These are phyloP conservation scores for Pseudolycoriella hygida DNA, from an alignment of 2,888 invertebrate genomes.

Conservation along the genomic window DNA sequence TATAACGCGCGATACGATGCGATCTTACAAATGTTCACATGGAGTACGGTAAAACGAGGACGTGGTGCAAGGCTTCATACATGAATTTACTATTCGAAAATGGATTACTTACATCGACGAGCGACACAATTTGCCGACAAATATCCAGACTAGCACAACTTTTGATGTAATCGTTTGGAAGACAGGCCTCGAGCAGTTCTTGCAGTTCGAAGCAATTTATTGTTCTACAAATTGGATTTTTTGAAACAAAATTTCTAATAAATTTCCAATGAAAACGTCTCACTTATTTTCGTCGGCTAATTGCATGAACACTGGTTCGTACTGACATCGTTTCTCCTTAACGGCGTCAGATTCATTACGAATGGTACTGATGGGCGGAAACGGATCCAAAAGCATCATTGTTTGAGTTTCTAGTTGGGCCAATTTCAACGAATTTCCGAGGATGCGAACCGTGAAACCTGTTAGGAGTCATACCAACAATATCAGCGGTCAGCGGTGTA, in stretches of 20 bases:
- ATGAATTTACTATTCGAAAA: background rate
- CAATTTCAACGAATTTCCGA: conserved; percentile 58
- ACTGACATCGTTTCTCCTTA: conserved; percentile 38
- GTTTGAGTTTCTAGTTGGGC: conserved; percentile 46
- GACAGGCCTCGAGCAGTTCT: conserved; percentile 73
- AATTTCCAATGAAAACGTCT: background rate
- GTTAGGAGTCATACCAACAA: background rate
- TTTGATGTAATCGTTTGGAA: conserved; percentile 88
- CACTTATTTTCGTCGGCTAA: conserved; percentile 67
- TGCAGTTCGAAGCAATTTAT: conserved; percentile 84
- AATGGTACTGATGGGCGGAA: conserved; percentile 17
- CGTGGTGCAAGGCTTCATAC: too few species aligned
- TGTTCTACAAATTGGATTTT: conserved; percentile 31
- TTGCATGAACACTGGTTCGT: conserved; percentile 78
- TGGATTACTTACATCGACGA: conserved; percentile 68
- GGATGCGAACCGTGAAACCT: conserved; percentile 65
- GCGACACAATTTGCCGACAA: conserved; percentile 73
- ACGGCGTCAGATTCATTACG: conserved; percentile 32
- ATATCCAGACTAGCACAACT: conserved; percentile 86
- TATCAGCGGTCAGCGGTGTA: background rate
- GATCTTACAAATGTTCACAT: too few species aligned
- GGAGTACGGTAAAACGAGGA: too few species aligned
- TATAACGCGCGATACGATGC: too few species aligned
- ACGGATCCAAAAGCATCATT: conserved; percentile 26
- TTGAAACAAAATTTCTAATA: background rate